Conservation (phyloP, 2,888 invertebrate species). For the Anarsia innoxiella region DNA sequence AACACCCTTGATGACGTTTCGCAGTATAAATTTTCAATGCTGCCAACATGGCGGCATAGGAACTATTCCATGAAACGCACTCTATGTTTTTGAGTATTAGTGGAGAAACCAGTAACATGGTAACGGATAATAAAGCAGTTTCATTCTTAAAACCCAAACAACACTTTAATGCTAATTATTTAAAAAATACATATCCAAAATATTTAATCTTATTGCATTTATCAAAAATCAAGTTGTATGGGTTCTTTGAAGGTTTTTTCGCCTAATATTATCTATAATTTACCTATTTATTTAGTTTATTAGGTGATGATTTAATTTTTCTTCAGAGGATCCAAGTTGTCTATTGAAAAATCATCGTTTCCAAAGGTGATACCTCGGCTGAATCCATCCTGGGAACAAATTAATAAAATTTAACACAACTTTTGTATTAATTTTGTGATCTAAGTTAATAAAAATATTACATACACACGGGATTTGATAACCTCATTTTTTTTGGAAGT, state of each 20-base stretch:
- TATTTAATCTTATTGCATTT: slow-evolving; percentile 40
- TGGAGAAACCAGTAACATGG: slow-evolving; percentile 69
- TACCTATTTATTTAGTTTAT: slow-evolving; percentile 20
- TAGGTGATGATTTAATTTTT: slow-evolving; percentile 72
- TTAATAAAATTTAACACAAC: too few species aligned
- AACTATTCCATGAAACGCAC: too few species aligned
- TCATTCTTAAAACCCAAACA: slow-evolving; percentile 50
- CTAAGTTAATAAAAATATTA: too few species aligned
- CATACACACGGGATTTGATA: too few species aligned
- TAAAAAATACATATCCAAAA: slow-evolving; percentile 20
- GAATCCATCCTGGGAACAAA: slow-evolving; percentile 86
- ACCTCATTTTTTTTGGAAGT: too few species aligned
- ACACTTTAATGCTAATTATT: slow-evolving; percentile 33
- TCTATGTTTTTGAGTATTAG: too few species aligned
- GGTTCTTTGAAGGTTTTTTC: slow-evolving; percentile 38
- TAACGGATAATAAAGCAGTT: slow-evolving; percentile 40
- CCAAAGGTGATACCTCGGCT: slow-evolving; percentile 90
- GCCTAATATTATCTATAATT: slow-evolving; percentile 32
- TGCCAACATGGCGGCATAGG: too few species aligned
- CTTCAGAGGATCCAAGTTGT: slow-evolving; percentile 93
- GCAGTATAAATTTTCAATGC: not conserved
- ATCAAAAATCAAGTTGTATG: slow-evolving; percentile 42
- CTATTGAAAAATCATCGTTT: slow-evolving; percentile 95
- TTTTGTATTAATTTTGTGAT: too few species aligned
- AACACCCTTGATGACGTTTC: too few species aligned